Percentiles rank a stretch among this genome's conserved stretches.
Conservation (phyloP, 2,888 invertebrate genomes). For the Phyto melanocephala region DNA sequence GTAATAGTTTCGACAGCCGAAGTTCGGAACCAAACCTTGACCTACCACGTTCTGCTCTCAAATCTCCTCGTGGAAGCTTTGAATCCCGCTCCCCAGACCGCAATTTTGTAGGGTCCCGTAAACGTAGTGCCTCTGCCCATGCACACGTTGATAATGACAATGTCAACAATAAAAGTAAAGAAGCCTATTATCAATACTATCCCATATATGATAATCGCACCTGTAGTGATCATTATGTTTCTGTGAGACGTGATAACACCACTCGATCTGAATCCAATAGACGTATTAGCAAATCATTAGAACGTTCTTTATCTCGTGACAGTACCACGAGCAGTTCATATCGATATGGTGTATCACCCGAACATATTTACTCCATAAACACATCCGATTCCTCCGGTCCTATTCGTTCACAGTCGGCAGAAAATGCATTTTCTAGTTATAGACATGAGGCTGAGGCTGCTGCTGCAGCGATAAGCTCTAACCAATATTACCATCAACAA, state of each 20-base stretch:
- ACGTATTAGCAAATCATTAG: slow-evolving; percentile 77
- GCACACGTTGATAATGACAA: slow-evolving; percentile 76
- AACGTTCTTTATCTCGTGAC: slow-evolving; percentile 77
- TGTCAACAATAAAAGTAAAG: slow-evolving; percentile 61
- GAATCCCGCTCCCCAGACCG: slow-evolving; percentile 73
- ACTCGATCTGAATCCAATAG: slow-evolving; percentile 47
- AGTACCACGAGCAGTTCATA: slow-evolving; percentile 74
- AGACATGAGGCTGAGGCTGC: slow-evolving; percentile 77
- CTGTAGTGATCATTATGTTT: slow-evolving; percentile 77
- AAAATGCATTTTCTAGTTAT: slow-evolving; percentile 77
- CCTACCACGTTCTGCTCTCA: slow-evolving; percentile 70
- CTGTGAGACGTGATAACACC: slow-evolving; percentile 70
- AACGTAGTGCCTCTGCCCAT: slow-evolving; percentile 78
- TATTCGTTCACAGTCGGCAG: slow-evolving; percentile 77
- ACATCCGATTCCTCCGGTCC: slow-evolving; percentile 70
- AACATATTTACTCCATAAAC: slow-evolving; percentile 76
- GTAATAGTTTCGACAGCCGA: slow-evolving; percentile 78
- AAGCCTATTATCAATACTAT: slow-evolving; percentile 77
- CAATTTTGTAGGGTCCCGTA: slow-evolving; percentile 68
- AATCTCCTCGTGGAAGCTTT: slow-evolving; percentile 73
- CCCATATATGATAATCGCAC: slow-evolving; percentile 78
- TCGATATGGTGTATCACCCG: slow-evolving; percentile 76
- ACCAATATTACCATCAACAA: slow-evolving; percentile 56
- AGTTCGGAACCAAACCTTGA: slow-evolving; percentile 76
- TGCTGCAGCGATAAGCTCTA: background rate